phyloP scores from a whole-genome alignment of 2,113 vertebrate genomes.

The Sylvilagus bachmani region DNA sequence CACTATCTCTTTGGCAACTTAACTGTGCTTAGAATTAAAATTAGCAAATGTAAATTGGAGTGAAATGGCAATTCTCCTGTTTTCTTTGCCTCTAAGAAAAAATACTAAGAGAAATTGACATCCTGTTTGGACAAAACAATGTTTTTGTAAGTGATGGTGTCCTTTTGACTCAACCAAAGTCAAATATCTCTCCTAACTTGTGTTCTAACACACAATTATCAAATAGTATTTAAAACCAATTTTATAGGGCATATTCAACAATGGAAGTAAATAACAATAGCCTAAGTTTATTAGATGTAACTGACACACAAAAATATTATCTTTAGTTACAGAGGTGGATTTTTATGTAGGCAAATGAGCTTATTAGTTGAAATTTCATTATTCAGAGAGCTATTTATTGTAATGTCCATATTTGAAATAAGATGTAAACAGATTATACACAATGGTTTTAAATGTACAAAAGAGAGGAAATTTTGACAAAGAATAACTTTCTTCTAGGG shows the following conservation, averaged over 20 bases:
- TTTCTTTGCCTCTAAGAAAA: neutral
- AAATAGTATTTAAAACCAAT: neutral
- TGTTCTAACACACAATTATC: neutral
- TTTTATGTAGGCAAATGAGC: neutral
- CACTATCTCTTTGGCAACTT: neutral
- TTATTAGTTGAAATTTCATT: neutral
- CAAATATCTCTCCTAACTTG: neutral
- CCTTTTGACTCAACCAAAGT: neutral
- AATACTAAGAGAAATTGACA: neutral
- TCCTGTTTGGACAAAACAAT: neutral
- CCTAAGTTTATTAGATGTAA: neutral
- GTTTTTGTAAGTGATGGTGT: neutral
- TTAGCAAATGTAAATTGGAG: neutral
- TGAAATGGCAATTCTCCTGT: neutral
- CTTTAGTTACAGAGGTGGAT: conserved; percentile 11
- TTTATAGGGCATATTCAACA: neutral
- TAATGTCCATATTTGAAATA: neutral
- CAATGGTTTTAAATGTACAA: neutral
- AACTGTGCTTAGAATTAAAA: conserved; percentile 35
- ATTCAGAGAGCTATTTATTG: neutral
- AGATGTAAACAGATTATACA: neutral
- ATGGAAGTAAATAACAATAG: neutral
- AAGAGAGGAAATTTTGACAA: neutral
- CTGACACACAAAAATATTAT: neutral
- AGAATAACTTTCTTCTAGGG: neutral